These are phyloP conservation scores for Holacanthella duospinosa DNA, from an alignment of 2,888 invertebrate species.

Conservation along the genomic window DNA sequence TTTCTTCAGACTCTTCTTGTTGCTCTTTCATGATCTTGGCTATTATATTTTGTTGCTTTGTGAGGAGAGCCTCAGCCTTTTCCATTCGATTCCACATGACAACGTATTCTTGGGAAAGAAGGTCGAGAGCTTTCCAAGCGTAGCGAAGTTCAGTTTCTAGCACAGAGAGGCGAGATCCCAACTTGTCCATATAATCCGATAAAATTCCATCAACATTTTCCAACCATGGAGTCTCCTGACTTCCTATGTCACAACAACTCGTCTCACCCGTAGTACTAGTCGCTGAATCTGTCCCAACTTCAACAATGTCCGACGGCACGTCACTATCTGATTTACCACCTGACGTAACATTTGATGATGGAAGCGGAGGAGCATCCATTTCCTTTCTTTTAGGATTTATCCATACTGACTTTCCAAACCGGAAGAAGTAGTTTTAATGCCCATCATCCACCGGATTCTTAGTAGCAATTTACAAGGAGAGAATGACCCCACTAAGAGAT, in stretches of 20 bases:
- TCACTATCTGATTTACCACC: background rate
- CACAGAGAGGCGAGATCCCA: slow-evolving; percentile 71
- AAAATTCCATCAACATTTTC: slow-evolving; percentile 42
- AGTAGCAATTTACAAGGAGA: background rate
- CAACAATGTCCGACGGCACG: background rate
- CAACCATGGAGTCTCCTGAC: background rate
- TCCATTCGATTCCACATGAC: slow-evolving; percentile 89
- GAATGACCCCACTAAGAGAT: background rate
- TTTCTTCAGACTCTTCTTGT: slow-evolving; percentile 23
- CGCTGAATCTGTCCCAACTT: background rate
- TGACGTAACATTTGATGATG: background rate
- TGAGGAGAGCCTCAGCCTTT: slow-evolving; percentile 71
- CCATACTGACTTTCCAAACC: too few species aligned
- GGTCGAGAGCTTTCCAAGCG: slow-evolving; percentile 82
- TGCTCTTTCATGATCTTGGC: slow-evolving; percentile 62
- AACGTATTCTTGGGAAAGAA: slow-evolving; percentile 81
- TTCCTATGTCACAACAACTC: too few species aligned
- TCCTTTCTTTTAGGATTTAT: too few species aligned
- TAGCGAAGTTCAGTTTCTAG: slow-evolving; percentile 83
- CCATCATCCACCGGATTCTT: background rate
- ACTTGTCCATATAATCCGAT: slow-evolving; percentile 79
- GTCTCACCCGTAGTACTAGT: background rate
- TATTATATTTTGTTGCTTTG: slow-evolving; percentile 83
- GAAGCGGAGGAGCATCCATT: background rate
- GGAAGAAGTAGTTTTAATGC: too few species aligned